A percentile compares a stretch with the other conserved stretches of the same genome.
phyloP scores from a whole-genome alignment of 2,797 vertebrate species.

The Fratercula arctica region DNA sequence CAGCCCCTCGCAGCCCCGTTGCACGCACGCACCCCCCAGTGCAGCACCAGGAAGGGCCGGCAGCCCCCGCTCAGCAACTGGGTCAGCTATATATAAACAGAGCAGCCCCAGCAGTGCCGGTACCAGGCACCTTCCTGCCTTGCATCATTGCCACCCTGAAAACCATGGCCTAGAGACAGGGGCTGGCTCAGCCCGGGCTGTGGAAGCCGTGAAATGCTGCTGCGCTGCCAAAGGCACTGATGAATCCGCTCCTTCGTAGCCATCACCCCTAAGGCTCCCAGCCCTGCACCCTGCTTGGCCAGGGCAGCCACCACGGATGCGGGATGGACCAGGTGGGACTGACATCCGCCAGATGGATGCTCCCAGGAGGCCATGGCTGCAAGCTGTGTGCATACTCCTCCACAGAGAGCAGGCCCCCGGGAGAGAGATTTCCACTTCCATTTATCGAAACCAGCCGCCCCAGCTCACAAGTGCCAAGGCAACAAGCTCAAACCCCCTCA shows the following conservation, averaged over 20 bases:
- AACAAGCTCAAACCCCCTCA: not conserved
- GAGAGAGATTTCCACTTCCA: not conserved
- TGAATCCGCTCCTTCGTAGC: not conserved
- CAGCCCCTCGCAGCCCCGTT: not conserved
- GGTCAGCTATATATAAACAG: constrained; percentile 51
- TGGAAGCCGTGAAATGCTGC: not conserved
- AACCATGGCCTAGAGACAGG: not conserved
- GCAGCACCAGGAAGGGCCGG: not conserved
- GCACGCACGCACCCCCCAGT: not conserved
- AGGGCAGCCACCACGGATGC: rapidly evolving
- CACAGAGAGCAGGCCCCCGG: not conserved
- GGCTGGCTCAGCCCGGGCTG: not conserved
- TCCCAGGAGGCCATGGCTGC: not conserved
- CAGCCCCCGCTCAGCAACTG: constrained; percentile 27
- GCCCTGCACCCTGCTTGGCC: rapidly evolving
- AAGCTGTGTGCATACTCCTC: not conserved
- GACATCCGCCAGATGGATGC: rapidly evolving
- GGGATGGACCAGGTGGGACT: not conserved
- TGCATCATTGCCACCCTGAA: constrained; percentile 55
- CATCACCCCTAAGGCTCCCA: not conserved
- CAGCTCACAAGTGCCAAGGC: not conserved
- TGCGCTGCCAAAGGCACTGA: not conserved
- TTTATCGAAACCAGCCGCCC: not conserved
- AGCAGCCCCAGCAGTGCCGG: not conserved
- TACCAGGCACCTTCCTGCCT: constrained; percentile 17